These are phyloP conservation scores for rabbit (Oryctolagus cuniculus) DNA, from an alignment of 2,113 vertebrate genomes.

Conservation along the genomic window mOryCun1.1 NC_091441.1:8079501-8080000, in stretches of 20 bases:
- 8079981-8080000: background rate
- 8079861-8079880: background rate
- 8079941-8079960: background rate
- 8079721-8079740: too few relatives aligned
- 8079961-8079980: background rate
- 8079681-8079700: too few relatives aligned
- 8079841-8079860: background rate
- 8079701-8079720: too few relatives aligned
- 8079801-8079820: too few relatives aligned
- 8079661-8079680: background rate
- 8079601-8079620: background rate
- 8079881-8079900: background rate
- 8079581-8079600: background rate
- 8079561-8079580: background rate
- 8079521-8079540: background rate
- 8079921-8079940: background rate
- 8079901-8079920: background rate
- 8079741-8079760: too few relatives aligned
- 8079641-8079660: background rate
- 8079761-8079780: too few relatives aligned
- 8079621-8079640: too few relatives aligned
- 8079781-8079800: too few relatives aligned
- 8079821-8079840: background rate
- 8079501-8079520: too few relatives aligned
- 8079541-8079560: background rate